Evolutionary conservation across 2,888 invertebrate genomes (phyloP).

Genomic region (Brachylomia viminalis): DNA sequence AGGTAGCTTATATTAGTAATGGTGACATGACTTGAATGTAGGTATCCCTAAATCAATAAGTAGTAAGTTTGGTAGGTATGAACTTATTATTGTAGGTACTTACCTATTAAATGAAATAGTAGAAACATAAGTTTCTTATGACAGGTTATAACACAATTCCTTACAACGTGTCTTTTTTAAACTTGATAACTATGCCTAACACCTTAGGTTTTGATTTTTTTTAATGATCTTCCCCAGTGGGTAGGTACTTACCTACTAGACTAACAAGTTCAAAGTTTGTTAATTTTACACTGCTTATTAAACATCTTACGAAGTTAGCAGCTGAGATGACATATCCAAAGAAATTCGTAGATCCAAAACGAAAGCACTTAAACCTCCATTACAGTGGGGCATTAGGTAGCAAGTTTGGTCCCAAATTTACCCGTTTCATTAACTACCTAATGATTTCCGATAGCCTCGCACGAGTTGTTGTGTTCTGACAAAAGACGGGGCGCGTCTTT

Average conservation of each 20-base stretch:
- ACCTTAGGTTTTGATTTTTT: not conserved
- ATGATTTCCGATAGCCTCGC: slow-evolving; percentile 65
- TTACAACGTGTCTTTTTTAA: not conserved
- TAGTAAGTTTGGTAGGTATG: too few relatives aligned
- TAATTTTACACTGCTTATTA: too few relatives aligned
- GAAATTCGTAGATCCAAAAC: slow-evolving; percentile 39
- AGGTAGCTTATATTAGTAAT: not conserved
- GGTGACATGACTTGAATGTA: not conserved
- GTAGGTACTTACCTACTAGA: too few relatives aligned
- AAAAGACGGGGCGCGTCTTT: slow-evolving; percentile 37
- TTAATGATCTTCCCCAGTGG: too few relatives aligned
- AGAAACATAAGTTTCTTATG: not conserved
- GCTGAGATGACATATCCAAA: slow-evolving; percentile 44
- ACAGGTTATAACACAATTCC: not conserved
- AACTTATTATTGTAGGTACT: not conserved
- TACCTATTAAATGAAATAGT: not conserved
- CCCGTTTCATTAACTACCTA: slow-evolving; percentile 69
- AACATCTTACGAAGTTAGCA: not conserved
- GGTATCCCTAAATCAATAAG: not conserved
- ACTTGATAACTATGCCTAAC: too few relatives aligned
- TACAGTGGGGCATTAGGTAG: slow-evolving; percentile 67
- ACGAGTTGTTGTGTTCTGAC: slow-evolving; percentile 50
- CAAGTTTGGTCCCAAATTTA: slow-evolving; percentile 67
- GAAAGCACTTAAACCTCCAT: slow-evolving; percentile 72
- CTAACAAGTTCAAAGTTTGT: too few relatives aligned